Evolutionary conservation across 2,888 invertebrate genomes (phyloP), one percentile per base, ranked within the genome.

Genomic region (Agrotis exclamationis): DNA sequence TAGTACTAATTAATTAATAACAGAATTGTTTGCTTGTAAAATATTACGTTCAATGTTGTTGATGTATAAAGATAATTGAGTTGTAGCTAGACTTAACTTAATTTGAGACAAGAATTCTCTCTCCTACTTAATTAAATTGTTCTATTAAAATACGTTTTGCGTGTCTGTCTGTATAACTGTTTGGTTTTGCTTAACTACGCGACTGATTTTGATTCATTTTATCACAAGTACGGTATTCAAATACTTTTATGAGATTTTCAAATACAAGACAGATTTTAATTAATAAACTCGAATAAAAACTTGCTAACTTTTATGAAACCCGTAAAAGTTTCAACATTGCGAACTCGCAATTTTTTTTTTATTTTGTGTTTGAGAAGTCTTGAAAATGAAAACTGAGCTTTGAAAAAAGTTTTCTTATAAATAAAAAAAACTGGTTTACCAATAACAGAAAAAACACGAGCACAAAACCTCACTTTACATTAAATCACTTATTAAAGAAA

Each of bases 401-500:
- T 70, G 1, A 6, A 50, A 33, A 4, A 2, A 13, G 13, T 7
- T 16, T 3, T 7, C 24, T 45, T 11, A 33, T 51, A 44, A 47
- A 39, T 39, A 47, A 28, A 33, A 33, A 54, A 6, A 51, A 14
- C 20, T 0, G 3, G 39, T 39, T 82, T 77, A 82, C 79, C 82
- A 73, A 64, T 60, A 59, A 47, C 44, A 28, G 20, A 20, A 22
- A n/a, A 39, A 16, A 63, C 16, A 33, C 16, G 39, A 56, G 28
- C 73, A 64, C 50, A 63, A 44, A 47, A 51, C 28, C 22, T 48
- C 64, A 79, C 65, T 51, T 47, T 44, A 45, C 14, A 73, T 39
- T 9, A 39, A 39, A 39, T 50, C 76, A 79, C 73, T 83, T 81
- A 65, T 71, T 79, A 83, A 80, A 84, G 80, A 84, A 87, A 85